phyloP scores from a whole-genome alignment of 2,113 vertebrate species.

The Artemisiospiza belli region DNA sequence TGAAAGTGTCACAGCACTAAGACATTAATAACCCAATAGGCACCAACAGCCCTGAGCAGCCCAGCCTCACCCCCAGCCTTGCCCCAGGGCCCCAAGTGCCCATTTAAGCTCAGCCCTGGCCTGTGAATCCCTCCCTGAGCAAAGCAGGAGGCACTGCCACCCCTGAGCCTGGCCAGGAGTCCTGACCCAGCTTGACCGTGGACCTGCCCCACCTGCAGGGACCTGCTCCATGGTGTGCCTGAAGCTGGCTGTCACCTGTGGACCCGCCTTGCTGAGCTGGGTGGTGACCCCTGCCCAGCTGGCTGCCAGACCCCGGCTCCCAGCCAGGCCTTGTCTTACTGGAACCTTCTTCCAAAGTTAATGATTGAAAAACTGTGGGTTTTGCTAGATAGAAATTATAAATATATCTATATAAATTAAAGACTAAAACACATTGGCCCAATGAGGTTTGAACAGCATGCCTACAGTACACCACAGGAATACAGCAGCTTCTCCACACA shows the following conservation, averaged over 20 bases:
- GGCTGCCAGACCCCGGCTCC: not conserved
- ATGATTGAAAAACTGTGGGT: not conserved
- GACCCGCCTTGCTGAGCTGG: not conserved
- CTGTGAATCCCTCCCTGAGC: fast-evolving
- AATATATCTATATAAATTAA: not conserved
- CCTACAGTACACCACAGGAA: not conserved
- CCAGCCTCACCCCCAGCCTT: not conserved
- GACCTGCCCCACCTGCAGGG: not conserved
- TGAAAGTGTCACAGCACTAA: not conserved
- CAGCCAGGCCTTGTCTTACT: fast-evolving
- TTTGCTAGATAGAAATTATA: not conserved
- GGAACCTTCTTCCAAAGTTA: not conserved
- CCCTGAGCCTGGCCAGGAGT: no score
- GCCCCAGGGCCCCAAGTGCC: not conserved
- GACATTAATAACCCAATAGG: not conserved
- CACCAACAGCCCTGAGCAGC: not conserved
- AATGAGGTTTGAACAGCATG: not conserved
- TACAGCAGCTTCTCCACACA: not conserved
- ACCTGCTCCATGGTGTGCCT: not conserved
- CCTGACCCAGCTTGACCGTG: fast-evolving
- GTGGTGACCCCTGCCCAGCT: not conserved
- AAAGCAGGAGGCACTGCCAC: not conserved
- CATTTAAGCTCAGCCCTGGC: not conserved
- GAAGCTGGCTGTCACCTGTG: not conserved
- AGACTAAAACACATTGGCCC: not conserved